phyloP scores from a whole-genome alignment of 2,113 vertebrate genomes.

The Cervus canadensis region DNA sequence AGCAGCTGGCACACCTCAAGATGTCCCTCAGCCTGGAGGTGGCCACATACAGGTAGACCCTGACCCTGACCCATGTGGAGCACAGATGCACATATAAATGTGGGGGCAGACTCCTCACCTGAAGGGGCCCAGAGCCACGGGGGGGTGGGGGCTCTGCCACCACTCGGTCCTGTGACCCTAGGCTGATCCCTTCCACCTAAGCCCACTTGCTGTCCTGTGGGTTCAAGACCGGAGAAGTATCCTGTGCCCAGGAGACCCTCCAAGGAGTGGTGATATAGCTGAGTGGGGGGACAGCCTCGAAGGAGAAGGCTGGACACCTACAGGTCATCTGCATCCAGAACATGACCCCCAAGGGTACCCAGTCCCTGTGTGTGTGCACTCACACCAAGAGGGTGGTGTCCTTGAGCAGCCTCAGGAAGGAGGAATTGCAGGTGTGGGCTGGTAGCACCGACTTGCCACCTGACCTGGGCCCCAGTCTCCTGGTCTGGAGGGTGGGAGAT shows the following conservation, averaged over 20 bases:
- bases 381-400: no score
- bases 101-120: fast-evolving
- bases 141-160: background rate
- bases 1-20: conserved; percentile 82
- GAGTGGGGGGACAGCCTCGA: background rate
- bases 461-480: background rate
- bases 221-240: background rate
- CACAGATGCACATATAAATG: fast-evolving
- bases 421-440: background rate
- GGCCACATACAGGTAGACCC: conserved; percentile 81
- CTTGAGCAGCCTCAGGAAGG: background rate
- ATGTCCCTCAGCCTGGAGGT: conserved; percentile 84
- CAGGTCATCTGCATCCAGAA: background rate
- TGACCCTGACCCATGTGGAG: no score
- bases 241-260: background rate
- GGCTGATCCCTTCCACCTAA: background rate
- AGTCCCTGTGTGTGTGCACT: background rate
- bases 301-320: background rate
- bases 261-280: background rate
- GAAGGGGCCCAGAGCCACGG: background rate
- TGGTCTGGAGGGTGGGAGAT: background rate
- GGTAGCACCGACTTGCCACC: background rate
- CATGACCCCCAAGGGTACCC: background rate
- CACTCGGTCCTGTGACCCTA: background rate
- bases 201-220: background rate